Conservation (phyloP, 1,140 invertebrate species). For the Agraylea sexmaculata region DNA sequence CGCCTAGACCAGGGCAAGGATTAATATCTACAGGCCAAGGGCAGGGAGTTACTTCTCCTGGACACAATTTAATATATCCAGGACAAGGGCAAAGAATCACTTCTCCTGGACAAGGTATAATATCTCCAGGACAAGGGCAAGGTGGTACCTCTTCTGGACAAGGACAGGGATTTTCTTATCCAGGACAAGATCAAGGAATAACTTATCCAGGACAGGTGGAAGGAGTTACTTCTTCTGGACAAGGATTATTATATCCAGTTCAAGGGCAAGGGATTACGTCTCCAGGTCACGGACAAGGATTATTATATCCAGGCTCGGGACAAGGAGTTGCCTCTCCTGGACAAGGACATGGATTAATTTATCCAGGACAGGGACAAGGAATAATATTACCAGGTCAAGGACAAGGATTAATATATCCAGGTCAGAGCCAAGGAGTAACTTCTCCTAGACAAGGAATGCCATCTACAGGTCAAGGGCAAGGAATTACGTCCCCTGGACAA, state of each 20-base stretch:
- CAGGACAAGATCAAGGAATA: neutral
- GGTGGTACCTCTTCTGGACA: neutral
- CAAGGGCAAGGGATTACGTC: too few relatives aligned
- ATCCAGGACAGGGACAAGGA: too few relatives aligned
- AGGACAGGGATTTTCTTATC: neutral
- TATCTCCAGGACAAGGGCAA: neutral
- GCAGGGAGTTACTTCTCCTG: neutral
- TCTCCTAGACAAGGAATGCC: too few relatives aligned
- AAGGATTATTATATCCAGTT: too few relatives aligned
- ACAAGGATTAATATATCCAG: constrained; percentile 1
- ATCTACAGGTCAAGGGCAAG: too few relatives aligned
- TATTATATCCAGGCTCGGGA: too few relatives aligned
- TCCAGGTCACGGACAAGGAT: too few relatives aligned
- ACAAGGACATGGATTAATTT: too few relatives aligned
- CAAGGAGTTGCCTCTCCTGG: neutral
- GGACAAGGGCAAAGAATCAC: neutral
- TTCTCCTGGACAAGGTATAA: neutral
- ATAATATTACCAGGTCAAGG: neutral
- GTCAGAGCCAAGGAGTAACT: neutral
- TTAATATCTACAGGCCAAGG: neutral
- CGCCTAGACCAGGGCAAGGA: neutral
- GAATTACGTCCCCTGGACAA: too few relatives aligned
- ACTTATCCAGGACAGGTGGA: neutral
- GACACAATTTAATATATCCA: neutral
- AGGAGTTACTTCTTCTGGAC: neutral